Percentiles rank a stretch among this genome's conserved stretches.
Conservation (phyloP, 2,113 vertebrate species). For the Notarius lentiginosus region DNA sequence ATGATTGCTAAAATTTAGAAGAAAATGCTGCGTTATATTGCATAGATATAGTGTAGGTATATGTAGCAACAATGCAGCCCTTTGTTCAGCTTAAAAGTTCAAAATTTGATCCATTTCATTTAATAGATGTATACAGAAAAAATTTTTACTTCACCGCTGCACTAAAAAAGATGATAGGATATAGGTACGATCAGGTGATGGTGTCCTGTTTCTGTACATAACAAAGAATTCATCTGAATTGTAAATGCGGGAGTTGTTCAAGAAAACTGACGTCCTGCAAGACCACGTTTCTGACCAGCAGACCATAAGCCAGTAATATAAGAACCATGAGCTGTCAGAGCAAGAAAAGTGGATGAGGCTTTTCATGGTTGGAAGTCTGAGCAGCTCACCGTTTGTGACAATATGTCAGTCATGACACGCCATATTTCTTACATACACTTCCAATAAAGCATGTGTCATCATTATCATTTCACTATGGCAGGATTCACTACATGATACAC, state of each 20-base stretch:
- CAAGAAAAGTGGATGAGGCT: too few relatives aligned
- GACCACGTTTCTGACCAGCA: neutral
- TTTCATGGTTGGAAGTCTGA: neutral
- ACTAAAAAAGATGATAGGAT: neutral
- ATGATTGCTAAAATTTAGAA: neutral
- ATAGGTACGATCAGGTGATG: too few relatives aligned
- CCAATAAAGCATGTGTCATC: neutral
- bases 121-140: neutral
- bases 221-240: neutral
- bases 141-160: neutral
- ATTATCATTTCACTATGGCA: neutral
- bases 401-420: neutral
- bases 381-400: neutral
- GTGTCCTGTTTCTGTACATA: neutral
- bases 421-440: neutral
- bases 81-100: neutral
- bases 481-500: neutral
- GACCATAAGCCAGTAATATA: neutral
- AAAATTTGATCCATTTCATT: neutral
- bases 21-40: neutral
- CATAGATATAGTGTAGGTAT: neutral
- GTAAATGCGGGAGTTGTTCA: neutral
- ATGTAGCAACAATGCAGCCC: neutral
- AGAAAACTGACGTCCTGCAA: neutral
- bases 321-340: neutral